Evolutionary conservation across 2,797 vertebrate species (phyloP).

Genomic region (Cirrhinus mrigala): DNA sequence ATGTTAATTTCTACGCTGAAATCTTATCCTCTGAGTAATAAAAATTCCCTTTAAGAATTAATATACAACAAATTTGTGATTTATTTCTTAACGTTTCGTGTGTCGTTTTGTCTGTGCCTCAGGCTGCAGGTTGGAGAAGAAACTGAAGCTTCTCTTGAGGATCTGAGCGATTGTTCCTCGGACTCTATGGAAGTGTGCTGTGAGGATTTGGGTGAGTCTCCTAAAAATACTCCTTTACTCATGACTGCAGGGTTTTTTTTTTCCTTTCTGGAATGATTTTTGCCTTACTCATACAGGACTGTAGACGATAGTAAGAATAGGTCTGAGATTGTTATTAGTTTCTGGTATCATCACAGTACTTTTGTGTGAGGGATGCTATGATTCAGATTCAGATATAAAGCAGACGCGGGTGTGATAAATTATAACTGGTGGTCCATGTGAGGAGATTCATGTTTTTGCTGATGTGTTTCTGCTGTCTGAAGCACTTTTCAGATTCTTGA

Average conservation of each 20-base stretch:
- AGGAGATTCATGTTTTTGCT: neutral
- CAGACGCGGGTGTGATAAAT: neutral
- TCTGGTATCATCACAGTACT: neutral
- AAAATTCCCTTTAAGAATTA: neutral
- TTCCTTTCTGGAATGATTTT: neutral
- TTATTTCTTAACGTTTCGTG: neutral
- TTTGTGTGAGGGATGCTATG: neutral
- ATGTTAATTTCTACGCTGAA: neutral
- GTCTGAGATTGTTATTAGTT: neutral
- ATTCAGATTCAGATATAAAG: slow-evolving; percentile 12
- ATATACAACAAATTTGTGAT: neutral
- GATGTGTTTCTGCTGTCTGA: slow-evolving; percentile 22
- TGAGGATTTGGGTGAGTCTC: slow-evolving; percentile 81
- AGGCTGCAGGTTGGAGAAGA: slow-evolving; percentile 77
- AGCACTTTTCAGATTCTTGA: slow-evolving; percentile 28
- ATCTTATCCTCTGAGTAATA: neutral
- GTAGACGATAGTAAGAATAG: neutral
- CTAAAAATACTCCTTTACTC: slow-evolving; percentile 33
- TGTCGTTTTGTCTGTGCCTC: slow-evolving; percentile 1
- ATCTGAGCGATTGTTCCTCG: slow-evolving; percentile 77
- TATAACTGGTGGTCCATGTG: neutral
- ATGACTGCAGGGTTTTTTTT: neutral
- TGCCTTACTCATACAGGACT: neutral
- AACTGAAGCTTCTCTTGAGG: slow-evolving; percentile 70
- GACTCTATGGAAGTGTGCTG: slow-evolving; percentile 79